A percentile compares a stretch with the other conserved stretches of the same genome.
Evolutionary conservation across 2,113 vertebrate genomes (phyloP).

Genomic region (Corythornis madagascariensis): DNA sequence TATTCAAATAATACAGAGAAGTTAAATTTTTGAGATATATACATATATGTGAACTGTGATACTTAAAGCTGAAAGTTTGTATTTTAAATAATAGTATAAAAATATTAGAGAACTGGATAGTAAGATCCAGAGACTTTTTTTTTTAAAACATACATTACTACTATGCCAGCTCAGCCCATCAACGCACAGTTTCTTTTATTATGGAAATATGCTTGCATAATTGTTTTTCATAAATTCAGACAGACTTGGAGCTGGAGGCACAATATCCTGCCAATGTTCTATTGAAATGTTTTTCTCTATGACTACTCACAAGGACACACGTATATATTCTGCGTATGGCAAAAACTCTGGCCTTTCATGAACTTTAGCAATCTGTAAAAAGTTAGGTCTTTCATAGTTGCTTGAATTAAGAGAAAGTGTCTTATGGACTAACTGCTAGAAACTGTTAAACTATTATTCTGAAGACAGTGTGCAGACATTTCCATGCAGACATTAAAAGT

Average conservation of each 20-base stretch:
- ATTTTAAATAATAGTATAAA: background rate
- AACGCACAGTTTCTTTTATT: constrained; percentile 46
- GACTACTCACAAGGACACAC: constrained; percentile 69
- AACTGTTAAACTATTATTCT: background rate
- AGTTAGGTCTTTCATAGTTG: background rate
- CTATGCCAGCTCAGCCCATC: constrained; percentile 33
- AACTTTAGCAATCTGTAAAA: constrained; percentile 37
- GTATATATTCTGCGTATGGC: constrained; percentile 43
- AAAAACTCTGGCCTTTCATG: constrained; percentile 28
- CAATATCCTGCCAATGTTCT: constrained; percentile 70
- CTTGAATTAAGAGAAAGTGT: constrained; percentile 1
- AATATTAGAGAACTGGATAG: background rate
- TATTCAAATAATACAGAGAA: background rate
- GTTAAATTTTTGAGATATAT: background rate
- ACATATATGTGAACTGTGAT: background rate
- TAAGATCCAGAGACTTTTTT: background rate
- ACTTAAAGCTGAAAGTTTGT: background rate
- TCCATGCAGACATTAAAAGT: background rate
- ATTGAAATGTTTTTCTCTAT: constrained; percentile 67
- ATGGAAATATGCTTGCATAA: constrained; percentile 70
- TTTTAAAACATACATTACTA: background rate
- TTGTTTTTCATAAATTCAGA: constrained; percentile 72
- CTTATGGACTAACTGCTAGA: background rate
- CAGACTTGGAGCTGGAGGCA: constrained; percentile 66
- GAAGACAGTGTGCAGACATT: background rate